phyloP scores from a whole-genome alignment of 2,888 invertebrate genomes.

The Torymus auratus region DNA sequence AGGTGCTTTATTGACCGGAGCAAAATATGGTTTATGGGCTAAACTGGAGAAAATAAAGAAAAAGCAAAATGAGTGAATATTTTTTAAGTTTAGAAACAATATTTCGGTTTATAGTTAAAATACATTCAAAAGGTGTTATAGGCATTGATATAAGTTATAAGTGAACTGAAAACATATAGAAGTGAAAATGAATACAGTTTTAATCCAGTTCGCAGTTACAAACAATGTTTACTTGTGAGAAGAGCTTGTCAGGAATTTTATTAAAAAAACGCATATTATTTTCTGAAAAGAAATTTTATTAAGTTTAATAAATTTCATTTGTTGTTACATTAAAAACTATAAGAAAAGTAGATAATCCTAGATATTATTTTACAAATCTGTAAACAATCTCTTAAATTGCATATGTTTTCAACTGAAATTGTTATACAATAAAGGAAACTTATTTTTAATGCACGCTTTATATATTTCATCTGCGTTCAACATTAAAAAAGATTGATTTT shows the following conservation, averaged over 20 bases:
- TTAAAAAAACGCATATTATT: neutral
- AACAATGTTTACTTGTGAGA: no score
- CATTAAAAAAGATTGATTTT: slow-evolving; percentile 34
- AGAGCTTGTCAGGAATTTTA: no score
- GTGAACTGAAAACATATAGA: no score
- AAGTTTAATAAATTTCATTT: slow-evolving; percentile 13
- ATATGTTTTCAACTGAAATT: slow-evolving; percentile 1
- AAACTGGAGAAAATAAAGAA: slow-evolving; percentile 44
- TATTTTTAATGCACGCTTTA: neutral
- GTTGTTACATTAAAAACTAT: slow-evolving; percentile 22
- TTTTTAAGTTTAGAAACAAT: no score
- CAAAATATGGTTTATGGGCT: slow-evolving; percentile 38
- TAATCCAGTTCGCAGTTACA: no score
- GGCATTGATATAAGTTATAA: no score
- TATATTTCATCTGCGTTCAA: neutral
- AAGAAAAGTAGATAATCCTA: neutral
- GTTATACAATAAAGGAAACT: neutral
- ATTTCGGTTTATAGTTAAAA: no score
- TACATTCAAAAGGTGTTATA: no score
- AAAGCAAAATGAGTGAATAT: no score
- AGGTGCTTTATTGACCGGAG: slow-evolving; percentile 6
- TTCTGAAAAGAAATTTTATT: slow-evolving; percentile 27
- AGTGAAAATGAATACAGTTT: no score
- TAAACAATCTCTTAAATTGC: slow-evolving; percentile 15
- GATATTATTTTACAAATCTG: slow-evolving; percentile 9